Conservation (phyloP, 1,140 invertebrate species). For the Trichomalopsis sarcophagae region DNA sequence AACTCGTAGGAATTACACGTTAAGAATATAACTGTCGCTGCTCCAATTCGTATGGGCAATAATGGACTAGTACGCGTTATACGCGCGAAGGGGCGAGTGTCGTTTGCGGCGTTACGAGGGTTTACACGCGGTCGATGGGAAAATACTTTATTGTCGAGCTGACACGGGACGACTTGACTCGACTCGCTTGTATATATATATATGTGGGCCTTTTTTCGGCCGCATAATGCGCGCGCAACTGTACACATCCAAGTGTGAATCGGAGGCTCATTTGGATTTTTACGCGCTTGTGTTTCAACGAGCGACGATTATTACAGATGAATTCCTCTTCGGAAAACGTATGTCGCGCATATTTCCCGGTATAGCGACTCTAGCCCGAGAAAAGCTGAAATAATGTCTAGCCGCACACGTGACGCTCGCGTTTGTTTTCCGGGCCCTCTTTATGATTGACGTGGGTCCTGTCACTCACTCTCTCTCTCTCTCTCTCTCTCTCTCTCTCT, state of each 20-base stretch:
- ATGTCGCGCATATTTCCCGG: neutral
- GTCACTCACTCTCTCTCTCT: neutral
- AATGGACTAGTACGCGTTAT: conserved; percentile 4
- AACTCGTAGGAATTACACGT: neutral
- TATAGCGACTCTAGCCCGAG: neutral
- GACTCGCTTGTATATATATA: no score
- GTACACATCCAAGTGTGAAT: no score
- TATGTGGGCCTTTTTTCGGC: neutral
- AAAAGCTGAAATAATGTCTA: neutral
- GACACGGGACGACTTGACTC: neutral
- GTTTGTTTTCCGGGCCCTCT: neutral
- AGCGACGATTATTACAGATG: no score
- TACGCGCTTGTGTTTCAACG: no score
- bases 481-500: no score
- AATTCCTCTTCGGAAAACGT: neutral
- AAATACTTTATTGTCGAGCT: conserved; percentile 16
- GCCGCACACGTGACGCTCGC: no score
- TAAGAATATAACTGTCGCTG: neutral
- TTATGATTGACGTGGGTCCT: conserved; percentile 46
- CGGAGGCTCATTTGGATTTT: no score
- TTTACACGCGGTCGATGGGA: conserved; percentile 37
- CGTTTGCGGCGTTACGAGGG: conserved; percentile 30
- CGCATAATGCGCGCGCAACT: no score
- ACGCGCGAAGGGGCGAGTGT: neutral
- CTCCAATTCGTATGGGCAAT: conserved; percentile 29